These are phyloP conservation scores for Yponomeuta cagnagella DNA, from an alignment of 2,888 invertebrate species.

Conservation along the genomic window DNA sequence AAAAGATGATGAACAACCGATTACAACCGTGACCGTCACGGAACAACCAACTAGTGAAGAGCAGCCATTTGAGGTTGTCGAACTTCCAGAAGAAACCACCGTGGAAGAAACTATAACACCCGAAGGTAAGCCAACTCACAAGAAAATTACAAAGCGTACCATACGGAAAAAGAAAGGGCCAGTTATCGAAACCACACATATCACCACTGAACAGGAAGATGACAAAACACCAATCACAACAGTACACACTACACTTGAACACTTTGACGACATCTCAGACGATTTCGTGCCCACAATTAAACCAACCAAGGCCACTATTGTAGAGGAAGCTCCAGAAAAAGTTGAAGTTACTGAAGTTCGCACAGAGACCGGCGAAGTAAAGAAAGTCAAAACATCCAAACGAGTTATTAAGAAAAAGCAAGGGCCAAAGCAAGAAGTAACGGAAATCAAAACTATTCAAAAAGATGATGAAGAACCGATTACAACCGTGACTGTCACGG, in stretches of 20 bases:
- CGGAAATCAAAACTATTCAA: slow-evolving; percentile 45
- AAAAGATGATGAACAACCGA: slow-evolving; percentile 25
- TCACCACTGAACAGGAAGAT: slow-evolving; percentile 35
- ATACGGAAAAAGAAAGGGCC: slow-evolving; percentile 26
- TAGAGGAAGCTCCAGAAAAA: slow-evolving; percentile 21
- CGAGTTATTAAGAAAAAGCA: slow-evolving; percentile 41
- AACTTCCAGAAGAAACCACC: slow-evolving; percentile 40
- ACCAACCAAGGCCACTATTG: slow-evolving; percentile 22
- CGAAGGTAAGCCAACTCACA: slow-evolving; percentile 32
- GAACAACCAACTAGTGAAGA: slow-evolving; percentile 20
- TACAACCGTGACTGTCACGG: slow-evolving; percentile 16
- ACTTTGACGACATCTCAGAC: slow-evolving; percentile 18
- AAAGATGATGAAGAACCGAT: slow-evolving; percentile 28
- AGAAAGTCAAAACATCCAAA: slow-evolving; percentile 24
- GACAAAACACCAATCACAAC: slow-evolving; percentile 26
- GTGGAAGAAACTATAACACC: slow-evolving; percentile 19
- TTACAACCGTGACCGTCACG: slow-evolving; percentile 22
- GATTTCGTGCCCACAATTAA: slow-evolving; percentile 23
- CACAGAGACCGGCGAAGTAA: slow-evolving; percentile 23
- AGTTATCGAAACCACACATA: slow-evolving; percentile 26
- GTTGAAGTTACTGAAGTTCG: slow-evolving; percentile 24
- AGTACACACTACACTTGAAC: slow-evolving; percentile 21
- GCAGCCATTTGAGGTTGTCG: slow-evolving; percentile 16
- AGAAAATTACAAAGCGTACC: slow-evolving; percentile 27
- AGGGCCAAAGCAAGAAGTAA: slow-evolving; percentile 43